Base-by-base conservation (phyloP, 2,797 vertebrate species). In the Bufotes viridis region DNA sequence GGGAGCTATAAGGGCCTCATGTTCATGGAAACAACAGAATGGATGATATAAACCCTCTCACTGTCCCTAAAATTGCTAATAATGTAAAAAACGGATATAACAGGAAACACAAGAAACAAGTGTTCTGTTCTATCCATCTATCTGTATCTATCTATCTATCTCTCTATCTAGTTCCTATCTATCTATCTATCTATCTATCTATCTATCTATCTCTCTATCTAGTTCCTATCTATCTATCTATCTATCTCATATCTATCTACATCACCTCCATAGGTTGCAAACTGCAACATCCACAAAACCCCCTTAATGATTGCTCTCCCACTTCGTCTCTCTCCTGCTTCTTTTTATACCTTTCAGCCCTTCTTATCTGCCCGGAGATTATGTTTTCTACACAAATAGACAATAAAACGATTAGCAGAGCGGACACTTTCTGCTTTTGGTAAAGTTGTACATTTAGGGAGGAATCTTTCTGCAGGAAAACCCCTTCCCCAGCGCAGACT, bases 131-230 rank as follows among this genome's bases (percentile, higher is more conserved):
- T 18, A 60, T 60, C 58, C 15, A 18, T 60, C 58, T 60, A 18
- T 60, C 58, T 60, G 15, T 60, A 60, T 60, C 58, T 60, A 60
- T 60, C 65, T 67, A 67, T 67, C 65, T 67, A 67, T 67, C 65
- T 67, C 14, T 67, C 65, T 67, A 26, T 67, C 65, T 67, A 26
- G n/a, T n/a, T n/a, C 26, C 11, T 60, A 60, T 60, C 58, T 60
- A 60, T 60, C 58, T 18, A 60, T 60, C 58, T 60, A 60, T 18
- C n/a, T 60, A 60, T 60, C 58, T 60, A 60, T 60, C 58, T 60
- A 60, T 60, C 65, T 67, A 67, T 67, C 65, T 67, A 67, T 67
- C 65, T 67, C 14, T 67, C 65, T 67, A 26, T 67, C 65, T 67
- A 26, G n/a, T n/a, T n/a, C 26, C 11, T 67, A 20, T 67, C n/a